Percentiles rank a stretch among this genome's conserved stretches.
Evolutionary conservation across 1,140 invertebrate genomes (phyloP).

Genomic region (Nautilus pompilius): DNA sequence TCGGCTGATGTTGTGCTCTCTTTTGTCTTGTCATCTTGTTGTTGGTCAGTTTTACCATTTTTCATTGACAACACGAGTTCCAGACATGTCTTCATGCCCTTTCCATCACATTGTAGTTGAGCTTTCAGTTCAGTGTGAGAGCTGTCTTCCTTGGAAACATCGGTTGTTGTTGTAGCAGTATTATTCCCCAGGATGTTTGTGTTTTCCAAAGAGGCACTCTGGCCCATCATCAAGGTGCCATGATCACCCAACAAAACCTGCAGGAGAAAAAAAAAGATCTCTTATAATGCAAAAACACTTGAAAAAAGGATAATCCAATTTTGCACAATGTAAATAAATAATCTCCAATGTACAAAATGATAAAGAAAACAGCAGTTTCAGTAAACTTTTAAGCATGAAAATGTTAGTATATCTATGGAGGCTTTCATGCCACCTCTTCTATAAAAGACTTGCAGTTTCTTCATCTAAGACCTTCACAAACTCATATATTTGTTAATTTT

Average conservation of each 20-base stretch:
- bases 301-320: no score
- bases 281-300: no score
- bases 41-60: constrained; percentile 1
- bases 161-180: not conserved
- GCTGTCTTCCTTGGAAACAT: not conserved
- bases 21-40: not conserved
- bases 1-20: not conserved
- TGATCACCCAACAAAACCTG: constrained; percentile 2
- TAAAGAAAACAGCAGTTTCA: no score
- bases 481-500: no score
- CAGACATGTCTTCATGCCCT: constrained; percentile 4
- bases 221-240: constrained; percentile 6
- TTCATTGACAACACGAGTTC: constrained; percentile 3
- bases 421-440: no score
- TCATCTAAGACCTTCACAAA: no score
- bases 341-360: no score
- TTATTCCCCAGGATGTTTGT: constrained; percentile 1
- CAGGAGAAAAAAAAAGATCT: not conserved
- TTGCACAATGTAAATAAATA: no score
- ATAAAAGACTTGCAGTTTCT: no score
- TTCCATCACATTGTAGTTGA: constrained; percentile 4
- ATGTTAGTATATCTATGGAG: no score
- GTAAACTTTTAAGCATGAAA: no score
- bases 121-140: constrained; percentile 4
- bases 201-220: not conserved